Percentiles rank a stretch among this genome's conserved stretches.
These are phyloP conservation scores for Atta cephalotes DNA, from an alignment of 1,140 invertebrate species.

Conservation along the genomic window DNA sequence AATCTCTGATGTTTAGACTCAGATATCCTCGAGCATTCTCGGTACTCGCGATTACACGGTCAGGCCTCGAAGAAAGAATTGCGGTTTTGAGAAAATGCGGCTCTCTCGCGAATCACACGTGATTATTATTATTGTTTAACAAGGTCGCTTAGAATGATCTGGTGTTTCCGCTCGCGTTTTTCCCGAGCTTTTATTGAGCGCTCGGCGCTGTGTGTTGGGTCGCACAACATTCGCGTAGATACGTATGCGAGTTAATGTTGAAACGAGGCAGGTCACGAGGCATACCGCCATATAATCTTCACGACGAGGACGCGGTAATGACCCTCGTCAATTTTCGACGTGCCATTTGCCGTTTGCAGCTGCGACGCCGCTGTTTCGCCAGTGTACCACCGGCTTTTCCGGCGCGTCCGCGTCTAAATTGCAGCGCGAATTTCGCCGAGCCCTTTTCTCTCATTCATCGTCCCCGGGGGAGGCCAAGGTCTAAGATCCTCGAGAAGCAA, in stretches of 20 bases:
- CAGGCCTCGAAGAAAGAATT: background rate
- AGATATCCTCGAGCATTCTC: slow-evolving; percentile 7
- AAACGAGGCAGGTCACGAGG: slow-evolving; percentile 20
- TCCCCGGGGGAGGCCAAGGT: slow-evolving; percentile 48
- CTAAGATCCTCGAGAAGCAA: slow-evolving; percentile 1
- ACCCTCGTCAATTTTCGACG: slow-evolving; percentile 60
- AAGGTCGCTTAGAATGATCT: slow-evolving; percentile 41
- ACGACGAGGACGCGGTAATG: slow-evolving; percentile 55
- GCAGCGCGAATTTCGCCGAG: slow-evolving; percentile 40
- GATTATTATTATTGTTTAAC: slow-evolving; percentile 47
- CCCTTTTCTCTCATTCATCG: slow-evolving; percentile 42
- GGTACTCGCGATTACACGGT: slow-evolving; percentile 18
- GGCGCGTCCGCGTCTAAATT: slow-evolving; percentile 47
- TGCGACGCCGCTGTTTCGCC: background rate
- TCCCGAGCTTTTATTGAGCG: slow-evolving; percentile 15
- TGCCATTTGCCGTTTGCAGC: slow-evolving; percentile 44
- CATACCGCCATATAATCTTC: slow-evolving; percentile 53
- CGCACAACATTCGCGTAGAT: background rate
- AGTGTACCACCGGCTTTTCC: slow-evolving; percentile 12
- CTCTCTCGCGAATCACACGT: background rate
- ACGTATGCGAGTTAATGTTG: slow-evolving; percentile 35
- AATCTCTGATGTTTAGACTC: background rate
- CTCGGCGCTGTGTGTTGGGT: background rate
- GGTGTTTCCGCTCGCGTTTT: slow-evolving; percentile 45
- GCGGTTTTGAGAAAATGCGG: slow-evolving; percentile 33